Evolutionary conservation across 2,113 vertebrate genomes (phyloP), one percentile per base, ranked within the genome.

Genomic region (Rhinogobius similis): DNA sequence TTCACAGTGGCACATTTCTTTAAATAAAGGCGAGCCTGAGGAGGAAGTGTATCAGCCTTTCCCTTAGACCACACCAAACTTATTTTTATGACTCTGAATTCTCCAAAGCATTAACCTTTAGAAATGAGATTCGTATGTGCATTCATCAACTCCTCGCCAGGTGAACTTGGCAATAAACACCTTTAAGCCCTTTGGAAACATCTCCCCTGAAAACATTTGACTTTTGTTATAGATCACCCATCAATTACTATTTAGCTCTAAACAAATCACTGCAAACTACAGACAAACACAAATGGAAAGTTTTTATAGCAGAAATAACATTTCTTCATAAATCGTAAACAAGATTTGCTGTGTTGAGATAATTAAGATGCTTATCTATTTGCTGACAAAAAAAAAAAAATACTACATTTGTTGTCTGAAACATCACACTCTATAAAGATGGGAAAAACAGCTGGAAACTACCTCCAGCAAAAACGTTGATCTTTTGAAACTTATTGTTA

Each of bases 91-190:
- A 83, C 78, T 82, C 21, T 7, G 79, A 85, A 86, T 82, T 83
- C 74, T 87, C 82, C 26, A 65, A 83, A 86, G 78, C 78, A 83
- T 87, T 88, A 88, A 89, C 86, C 86, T 89, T 88, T 89, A 87
- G 67, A 85, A 83, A 86, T 84, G 52, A 12, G 86, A 85, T 89
- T 86, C 85, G 77, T 82, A 83, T 86, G 79, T 78, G 50, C 80
- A 82, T 87, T 85, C 72, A 73, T 83, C 79, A 78, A 74, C 77
- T 78, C 26, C 82, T 78, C 74, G 41, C 62, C 2, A 63, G 62
- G 50, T 82, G 77, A 86, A 87, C 71, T 56, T 72, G 77, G 75
- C 84, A 84, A 82, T 83, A 89, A 84, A 90, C 84, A 84, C 81
- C 78, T 84, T 29, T 58, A 81, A 87, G 78, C 78, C 75, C 72